Base-by-base conservation (phyloP, 2,113 vertebrate species). In the Brienomyrus brachyistius region DNA sequence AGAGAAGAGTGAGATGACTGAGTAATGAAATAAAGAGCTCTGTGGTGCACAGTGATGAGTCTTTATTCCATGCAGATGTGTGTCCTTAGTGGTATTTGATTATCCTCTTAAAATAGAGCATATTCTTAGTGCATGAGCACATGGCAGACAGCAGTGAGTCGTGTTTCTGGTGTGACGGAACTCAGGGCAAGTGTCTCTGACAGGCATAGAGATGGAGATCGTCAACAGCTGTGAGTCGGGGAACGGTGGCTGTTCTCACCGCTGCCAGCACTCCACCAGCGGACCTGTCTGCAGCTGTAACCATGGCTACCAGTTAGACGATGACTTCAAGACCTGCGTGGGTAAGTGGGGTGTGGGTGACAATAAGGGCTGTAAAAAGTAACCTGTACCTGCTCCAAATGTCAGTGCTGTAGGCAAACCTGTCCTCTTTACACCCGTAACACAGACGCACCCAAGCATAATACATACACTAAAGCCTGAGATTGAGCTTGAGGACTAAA, bases 121-220 rank as follows among this genome's bases (percentile, higher is more conserved):
- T 62, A 62, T 62, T 62, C 56, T 62, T 62, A 62, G 56, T 62
- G 23, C 56, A 31, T 31, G 62, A 70, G 62, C 62, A 70, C 77
- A 48, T 21, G 17, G 35, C 74, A 21, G 74, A 19, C 35, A 43
- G 35, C 74, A 43, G 35, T 80, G 31, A 43, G 74, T 40, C 17
- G 19, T 19, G 74, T 19, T 43, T 35, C 35, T 80, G 35, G 74
- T 70, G 62, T 27, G 35, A 40, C 2, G 15, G 70, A 35, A 35
- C 82, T 83, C 80, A 83, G 8, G 80, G 21, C 80, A 48, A 47
- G 80, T 88, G 91, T 74, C 87, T 47, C 2, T 88, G 31, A 19
- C 94, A 99, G 98, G 97, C 52, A 99, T 99, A 10, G 98, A 98
- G 93, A 98, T 99, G 98, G 98, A 99, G 94, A 97, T 99, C 0